Evolutionary conservation across 2,888 invertebrate species (phyloP).

Genomic region (Leucophenga maculata): DNA sequence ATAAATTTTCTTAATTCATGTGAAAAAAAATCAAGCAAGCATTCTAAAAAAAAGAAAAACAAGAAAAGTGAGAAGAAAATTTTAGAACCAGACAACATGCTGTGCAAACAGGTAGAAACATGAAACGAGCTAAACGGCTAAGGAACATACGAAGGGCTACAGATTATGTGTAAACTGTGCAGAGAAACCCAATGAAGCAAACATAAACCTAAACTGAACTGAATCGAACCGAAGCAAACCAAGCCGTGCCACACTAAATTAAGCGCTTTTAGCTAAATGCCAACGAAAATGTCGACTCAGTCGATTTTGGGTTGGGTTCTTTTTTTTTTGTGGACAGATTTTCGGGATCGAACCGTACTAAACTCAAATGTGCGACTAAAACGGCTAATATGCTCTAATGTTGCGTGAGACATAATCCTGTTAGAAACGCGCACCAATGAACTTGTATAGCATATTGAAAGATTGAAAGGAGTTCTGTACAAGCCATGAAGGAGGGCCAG

Average conservation of each 20-base stretch:
- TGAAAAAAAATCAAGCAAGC: conserved; percentile 63
- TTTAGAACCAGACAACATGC: conserved; percentile 9
- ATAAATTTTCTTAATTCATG: conserved; percentile 21
- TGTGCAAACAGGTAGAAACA: conserved; percentile 21
- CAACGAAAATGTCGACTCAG: not conserved
- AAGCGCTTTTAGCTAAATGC: conserved; percentile 21
- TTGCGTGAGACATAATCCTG: conserved; percentile 36
- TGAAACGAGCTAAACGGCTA: not conserved
- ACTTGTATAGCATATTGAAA: conserved; percentile 35
- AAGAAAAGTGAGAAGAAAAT: conserved; percentile 11
- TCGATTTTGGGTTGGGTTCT: conserved; percentile 5
- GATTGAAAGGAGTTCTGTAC: not conserved
- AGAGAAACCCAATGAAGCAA: conserved; percentile 11
- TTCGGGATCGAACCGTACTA: not conserved
- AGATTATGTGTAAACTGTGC: not conserved
- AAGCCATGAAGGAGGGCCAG: too few relatives aligned
- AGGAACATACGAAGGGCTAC: not conserved
- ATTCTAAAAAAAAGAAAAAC: conserved; percentile 50
- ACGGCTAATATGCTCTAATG: conserved; percentile 29
- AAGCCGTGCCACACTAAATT: conserved; percentile 11
- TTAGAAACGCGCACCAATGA: conserved; percentile 29
- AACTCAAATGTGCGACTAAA: conserved; percentile 21
- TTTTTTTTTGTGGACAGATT: not conserved
- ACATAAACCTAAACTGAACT: not conserved
- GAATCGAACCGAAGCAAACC: too few relatives aligned